Percentiles rank a stretch among this genome's conserved stretches.
phyloP scores from a whole-genome alignment of 30 jellyfish, hydroid and myxozoan genomes.

The Chrysaora quinquecirrha region DNA sequence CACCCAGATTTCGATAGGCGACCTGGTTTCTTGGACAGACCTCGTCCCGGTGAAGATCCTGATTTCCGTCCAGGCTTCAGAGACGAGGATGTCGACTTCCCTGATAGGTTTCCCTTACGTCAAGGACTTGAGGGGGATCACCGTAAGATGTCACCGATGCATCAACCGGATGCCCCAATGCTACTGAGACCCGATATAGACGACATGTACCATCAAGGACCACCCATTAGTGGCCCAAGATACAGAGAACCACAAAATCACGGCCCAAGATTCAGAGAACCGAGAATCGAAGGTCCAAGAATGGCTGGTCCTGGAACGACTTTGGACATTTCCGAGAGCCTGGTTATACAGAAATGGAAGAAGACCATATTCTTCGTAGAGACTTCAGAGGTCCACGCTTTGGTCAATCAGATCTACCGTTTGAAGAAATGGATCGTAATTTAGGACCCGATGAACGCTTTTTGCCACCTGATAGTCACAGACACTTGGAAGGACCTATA shows the following conservation, averaged over 20 bases:
- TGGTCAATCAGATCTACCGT: not conserved
- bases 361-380: too few relatives aligned
- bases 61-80: not conserved
- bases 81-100: too few relatives aligned
- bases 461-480: not conserved
- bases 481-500: not conserved
- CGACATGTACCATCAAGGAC: not conserved
- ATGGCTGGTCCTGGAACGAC: not conserved
- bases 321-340: not conserved
- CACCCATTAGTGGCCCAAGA: not conserved
- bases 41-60: not conserved
- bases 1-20: not conserved
- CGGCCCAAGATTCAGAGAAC: not conserved
- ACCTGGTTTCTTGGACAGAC: not conserved
- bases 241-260: not conserved
- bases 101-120: too few relatives aligned
- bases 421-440: not conserved
- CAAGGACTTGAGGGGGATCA: too few relatives aligned
- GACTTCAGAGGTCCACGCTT: not conserved
- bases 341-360: too few relatives aligned
- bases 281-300: not conserved
- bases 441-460: not conserved
- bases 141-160: not conserved
- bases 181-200: too few relatives aligned
- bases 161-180: not conserved